These are phyloP conservation scores for Zapornia atra DNA, from an alignment of 2,113 vertebrate species.

Conservation along the genomic window DNA sequence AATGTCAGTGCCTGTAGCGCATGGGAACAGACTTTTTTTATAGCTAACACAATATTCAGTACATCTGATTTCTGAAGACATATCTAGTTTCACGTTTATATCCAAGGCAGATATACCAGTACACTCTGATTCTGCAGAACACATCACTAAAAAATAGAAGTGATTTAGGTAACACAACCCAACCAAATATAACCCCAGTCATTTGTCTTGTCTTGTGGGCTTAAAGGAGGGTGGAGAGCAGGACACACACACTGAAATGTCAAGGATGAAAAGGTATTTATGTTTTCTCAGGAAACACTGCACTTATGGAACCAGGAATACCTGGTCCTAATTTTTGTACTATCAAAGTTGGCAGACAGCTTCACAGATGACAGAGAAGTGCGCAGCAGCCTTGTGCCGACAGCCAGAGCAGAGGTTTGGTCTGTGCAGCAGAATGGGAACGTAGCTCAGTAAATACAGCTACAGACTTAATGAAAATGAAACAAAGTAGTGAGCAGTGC, in stretches of 20 bases:
- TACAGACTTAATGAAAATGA: neutral
- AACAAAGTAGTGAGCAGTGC: neutral
- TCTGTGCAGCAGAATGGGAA: neutral
- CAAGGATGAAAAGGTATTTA: neutral
- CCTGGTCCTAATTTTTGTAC: neutral
- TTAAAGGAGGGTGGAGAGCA: neutral
- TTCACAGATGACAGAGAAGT: neutral
- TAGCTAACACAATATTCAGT: neutral
- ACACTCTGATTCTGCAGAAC: neutral
- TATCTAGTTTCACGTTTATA: neutral
- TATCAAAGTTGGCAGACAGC: rapidly evolving
- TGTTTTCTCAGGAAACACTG: neutral
- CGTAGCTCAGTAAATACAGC: neutral
- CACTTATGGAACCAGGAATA: neutral
- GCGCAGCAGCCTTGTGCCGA: neutral
- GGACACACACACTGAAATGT: too few relatives aligned
- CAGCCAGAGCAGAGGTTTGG: neutral
- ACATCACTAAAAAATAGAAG: neutral
- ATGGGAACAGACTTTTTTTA: neutral
- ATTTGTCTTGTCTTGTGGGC: neutral
- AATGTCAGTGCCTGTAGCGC: neutral
- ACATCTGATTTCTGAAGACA: neutral
- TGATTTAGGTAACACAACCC: neutral
- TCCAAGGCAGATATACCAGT: neutral
- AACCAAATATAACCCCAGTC: rapidly evolving